A percentile compares a stretch with the other conserved stretches of the same genome.
phyloP scores from a whole-genome alignment of 1,140 invertebrate genomes.

The Drosophila erecta region DNA sequence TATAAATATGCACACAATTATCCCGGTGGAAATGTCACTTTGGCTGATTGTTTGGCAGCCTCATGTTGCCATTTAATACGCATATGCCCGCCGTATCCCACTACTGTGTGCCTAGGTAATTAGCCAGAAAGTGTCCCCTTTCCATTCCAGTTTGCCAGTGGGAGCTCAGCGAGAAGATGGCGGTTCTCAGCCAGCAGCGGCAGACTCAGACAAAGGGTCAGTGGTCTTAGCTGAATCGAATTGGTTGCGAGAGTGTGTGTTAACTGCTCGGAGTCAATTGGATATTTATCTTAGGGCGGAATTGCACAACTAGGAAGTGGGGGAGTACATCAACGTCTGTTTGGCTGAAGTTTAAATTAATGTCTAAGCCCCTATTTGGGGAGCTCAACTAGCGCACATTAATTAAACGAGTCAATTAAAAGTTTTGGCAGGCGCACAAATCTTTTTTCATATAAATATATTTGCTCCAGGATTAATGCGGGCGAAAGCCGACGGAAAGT shows the following conservation, averaged over 20 bases:
- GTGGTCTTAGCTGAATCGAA: constrained; percentile 23
- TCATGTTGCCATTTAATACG: constrained; percentile 28
- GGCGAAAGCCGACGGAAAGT: constrained; percentile 23
- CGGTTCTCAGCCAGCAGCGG: constrained; percentile 5
- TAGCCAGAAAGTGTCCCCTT: constrained; percentile 58
- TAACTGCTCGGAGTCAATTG: constrained; percentile 30
- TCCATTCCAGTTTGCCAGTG: constrained; percentile 7
- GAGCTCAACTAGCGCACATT: constrained; percentile 21
- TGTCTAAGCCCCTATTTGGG: constrained; percentile 12
- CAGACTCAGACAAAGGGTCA: constrained; percentile 34
- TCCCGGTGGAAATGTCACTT: constrained; percentile 71
- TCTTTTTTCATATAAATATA: constrained; percentile 19
- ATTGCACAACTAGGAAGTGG: background rate
- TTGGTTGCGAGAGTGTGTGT: constrained; percentile 26
- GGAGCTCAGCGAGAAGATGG: constrained; percentile 10
- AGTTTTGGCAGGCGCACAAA: constrained; percentile 36
- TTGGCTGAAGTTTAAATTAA: constrained; percentile 38
- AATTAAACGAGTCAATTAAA: constrained; percentile 62
- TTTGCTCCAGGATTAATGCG: constrained; percentile 30
- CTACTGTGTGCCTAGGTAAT: constrained; percentile 58
- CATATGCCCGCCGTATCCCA: constrained; percentile 17
- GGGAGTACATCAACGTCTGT: background rate
- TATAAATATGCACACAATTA: constrained; percentile 65
- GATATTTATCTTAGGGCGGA: constrained; percentile 16
- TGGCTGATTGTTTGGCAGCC: constrained; percentile 61